phyloP scores from a whole-genome alignment of 2,797 vertebrate genomes.

The Luscinia megarhynchos region DNA sequence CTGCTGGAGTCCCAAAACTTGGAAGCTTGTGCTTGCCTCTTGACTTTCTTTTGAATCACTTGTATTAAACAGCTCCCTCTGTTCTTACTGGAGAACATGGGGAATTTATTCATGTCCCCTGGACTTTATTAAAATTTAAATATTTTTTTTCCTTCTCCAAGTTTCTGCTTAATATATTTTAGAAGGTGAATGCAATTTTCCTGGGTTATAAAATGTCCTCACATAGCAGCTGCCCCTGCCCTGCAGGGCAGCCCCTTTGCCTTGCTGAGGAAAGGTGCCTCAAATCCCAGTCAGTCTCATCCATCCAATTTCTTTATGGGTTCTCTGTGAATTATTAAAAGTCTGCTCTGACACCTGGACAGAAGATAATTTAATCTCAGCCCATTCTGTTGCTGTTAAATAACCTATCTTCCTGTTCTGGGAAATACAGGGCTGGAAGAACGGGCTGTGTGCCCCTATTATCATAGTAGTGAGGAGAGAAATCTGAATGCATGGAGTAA shows the following conservation, averaged over 20 bases:
- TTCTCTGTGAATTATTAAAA: neutral
- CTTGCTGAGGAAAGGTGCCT: neutral
- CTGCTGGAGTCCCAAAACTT: neutral
- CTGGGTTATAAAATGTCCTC: neutral
- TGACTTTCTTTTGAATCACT: neutral
- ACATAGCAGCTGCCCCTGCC: neutral
- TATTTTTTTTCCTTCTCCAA: neutral
- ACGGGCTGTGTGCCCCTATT: neutral
- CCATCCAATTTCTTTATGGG: neutral
- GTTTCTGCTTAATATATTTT: neutral
- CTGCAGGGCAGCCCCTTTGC: neutral
- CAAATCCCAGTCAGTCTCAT: neutral
- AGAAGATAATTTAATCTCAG: neutral
- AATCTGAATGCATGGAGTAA: neutral
- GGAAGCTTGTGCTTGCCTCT: neutral
- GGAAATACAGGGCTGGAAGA: neutral
- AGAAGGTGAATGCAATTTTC: neutral
- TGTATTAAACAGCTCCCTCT: neutral
- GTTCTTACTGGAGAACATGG: neutral
- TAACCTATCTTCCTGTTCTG: neutral
- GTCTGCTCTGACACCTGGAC: neutral
- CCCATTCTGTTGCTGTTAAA: neutral
- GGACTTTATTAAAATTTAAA: neutral
- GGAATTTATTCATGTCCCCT: neutral
- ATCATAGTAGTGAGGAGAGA: neutral